Conservation (phyloP, 2,797 vertebrate species). For the Spinibarbus caldwelli region DNA sequence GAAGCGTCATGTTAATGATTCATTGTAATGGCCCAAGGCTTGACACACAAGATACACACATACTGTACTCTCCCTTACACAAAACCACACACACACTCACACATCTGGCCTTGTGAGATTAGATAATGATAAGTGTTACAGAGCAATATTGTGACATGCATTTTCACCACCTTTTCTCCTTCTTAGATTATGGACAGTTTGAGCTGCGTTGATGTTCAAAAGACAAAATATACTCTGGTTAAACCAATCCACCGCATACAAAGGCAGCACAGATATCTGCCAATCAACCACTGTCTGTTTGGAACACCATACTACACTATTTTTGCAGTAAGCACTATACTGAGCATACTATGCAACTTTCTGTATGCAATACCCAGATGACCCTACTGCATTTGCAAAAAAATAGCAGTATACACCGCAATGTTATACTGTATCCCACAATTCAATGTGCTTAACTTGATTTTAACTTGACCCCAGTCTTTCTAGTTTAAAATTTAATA, state of each 20-base stretch:
- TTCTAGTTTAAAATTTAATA: too few relatives aligned
- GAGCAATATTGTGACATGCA: conserved; percentile 28
- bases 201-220: background rate
- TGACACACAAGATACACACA: conserved; percentile 1
- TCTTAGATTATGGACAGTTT: background rate
- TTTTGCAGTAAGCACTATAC: too few relatives aligned
- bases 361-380: background rate
- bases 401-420: background rate
- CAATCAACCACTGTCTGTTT: background rate
- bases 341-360: background rate
- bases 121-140: conserved; percentile 17
- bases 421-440: background rate
- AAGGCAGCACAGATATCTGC: background rate
- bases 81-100: background rate
- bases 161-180: conserved; percentile 20
- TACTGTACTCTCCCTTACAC: background rate
- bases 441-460: background rate
- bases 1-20: conserved; percentile 34
- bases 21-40: conserved; percentile 9
- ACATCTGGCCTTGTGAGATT: background rate
- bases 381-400: too few relatives aligned
- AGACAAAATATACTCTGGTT: background rate
- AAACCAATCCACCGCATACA: background rate
- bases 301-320: background rate
- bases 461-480: too few relatives aligned